These are phyloP conservation scores for Xanthorhoe designata DNA, from an alignment of 2,888 invertebrate genomes.

Conservation along the genomic window DNA sequence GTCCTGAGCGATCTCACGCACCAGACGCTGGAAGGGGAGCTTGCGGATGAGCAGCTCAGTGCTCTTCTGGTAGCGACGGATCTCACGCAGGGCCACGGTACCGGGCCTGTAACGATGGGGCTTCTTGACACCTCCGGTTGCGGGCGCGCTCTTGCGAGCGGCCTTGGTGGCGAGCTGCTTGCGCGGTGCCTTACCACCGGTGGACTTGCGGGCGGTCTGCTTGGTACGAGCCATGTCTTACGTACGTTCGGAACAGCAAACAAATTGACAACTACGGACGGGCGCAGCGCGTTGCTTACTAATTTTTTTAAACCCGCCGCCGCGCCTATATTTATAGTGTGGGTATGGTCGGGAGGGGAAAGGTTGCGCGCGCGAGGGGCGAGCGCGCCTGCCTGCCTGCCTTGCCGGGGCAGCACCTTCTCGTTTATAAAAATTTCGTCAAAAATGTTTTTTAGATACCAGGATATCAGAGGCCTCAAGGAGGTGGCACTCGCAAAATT, in stretches of 20 bases:
- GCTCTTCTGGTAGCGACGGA: slow-evolving; percentile 90
- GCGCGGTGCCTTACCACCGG: slow-evolving; percentile 90
- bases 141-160: slow-evolving; percentile 89
- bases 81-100: slow-evolving; percentile 89
- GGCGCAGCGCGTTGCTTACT: too few species aligned
- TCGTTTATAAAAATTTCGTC: too few species aligned
- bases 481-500: neutral
- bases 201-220: slow-evolving; percentile 90
- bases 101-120: slow-evolving; percentile 90
- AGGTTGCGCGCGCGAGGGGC: too few species aligned
- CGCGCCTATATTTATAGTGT: too few species aligned
- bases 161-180: slow-evolving; percentile 90
- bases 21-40: slow-evolving; percentile 89
- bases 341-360: too few species aligned
- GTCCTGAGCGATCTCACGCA: slow-evolving; percentile 91
- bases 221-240: slow-evolving; percentile 89
- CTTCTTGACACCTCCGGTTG: slow-evolving; percentile 90
- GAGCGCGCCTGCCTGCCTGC: too few species aligned
- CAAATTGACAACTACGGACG: neutral
- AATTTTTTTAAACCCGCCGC: too few species aligned
- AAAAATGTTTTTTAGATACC: neutral
- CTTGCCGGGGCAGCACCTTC: too few species aligned
- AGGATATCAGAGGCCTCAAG: neutral
- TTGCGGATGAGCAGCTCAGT: slow-evolving; percentile 90
- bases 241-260: neutral